phyloP scores from a whole-genome alignment of 2,888 invertebrate genomes.

The Protophormia terraenovae region DNA sequence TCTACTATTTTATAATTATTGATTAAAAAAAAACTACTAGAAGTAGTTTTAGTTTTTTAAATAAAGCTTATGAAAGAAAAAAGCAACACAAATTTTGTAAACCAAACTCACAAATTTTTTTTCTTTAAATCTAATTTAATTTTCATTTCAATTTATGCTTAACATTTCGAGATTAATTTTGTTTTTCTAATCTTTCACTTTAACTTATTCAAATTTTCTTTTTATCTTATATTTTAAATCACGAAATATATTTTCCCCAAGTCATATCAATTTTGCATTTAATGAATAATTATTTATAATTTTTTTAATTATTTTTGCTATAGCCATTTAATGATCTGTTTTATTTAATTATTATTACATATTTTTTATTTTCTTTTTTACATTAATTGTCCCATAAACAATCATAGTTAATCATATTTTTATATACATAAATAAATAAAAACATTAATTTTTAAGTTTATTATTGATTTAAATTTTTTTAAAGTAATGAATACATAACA shows the following conservation, averaged over 20 bases:
- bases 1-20: slow-evolving; percentile 36
- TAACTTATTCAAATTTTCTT: not conserved
- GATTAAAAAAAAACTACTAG: slow-evolving; percentile 32
- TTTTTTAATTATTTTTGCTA: slow-evolving; percentile 28
- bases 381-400: slow-evolving; percentile 49
- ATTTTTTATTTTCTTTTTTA: slow-evolving; percentile 7
- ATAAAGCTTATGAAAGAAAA: not conserved
- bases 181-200: not conserved
- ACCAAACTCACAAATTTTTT: slow-evolving; percentile 54
- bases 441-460: slow-evolving; percentile 49
- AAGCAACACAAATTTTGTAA: slow-evolving; percentile 57
- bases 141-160: not conserved
- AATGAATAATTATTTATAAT: slow-evolving; percentile 28
- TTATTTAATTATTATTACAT: slow-evolving; percentile 32
- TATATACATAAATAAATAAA: slow-evolving; percentile 59
- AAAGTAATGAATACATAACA: slow-evolving; percentile 51
- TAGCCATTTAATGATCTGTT: slow-evolving; percentile 54
- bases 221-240: not conserved
- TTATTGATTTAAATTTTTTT: slow-evolving; percentile 60
- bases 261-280: slow-evolving; percentile 67
- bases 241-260: slow-evolving; percentile 16
- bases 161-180: slow-evolving; percentile 32
- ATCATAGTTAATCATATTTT: slow-evolving; percentile 68
- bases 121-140: not conserved
- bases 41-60: slow-evolving; percentile 52